These are phyloP conservation scores for Odontomyia ornata DNA, from an alignment of 2,888 invertebrate species.

Conservation along the genomic window DNA sequence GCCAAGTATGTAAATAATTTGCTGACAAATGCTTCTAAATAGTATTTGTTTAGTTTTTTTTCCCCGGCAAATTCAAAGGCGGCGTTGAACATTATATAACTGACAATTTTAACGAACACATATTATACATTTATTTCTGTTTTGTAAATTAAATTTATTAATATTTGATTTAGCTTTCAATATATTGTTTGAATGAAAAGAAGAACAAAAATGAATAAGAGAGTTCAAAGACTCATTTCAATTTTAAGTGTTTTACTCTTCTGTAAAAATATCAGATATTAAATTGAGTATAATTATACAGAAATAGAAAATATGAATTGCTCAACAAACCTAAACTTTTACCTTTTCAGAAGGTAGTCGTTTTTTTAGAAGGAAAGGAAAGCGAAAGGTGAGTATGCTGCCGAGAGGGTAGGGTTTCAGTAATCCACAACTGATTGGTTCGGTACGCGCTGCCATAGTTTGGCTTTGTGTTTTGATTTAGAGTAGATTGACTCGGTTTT, in stretches of 20 bases:
- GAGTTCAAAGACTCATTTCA: neutral
- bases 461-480: no score
- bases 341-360: no score
- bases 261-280: constrained; percentile 21
- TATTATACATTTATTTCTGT: constrained; percentile 1
- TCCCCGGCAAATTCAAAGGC: neutral
- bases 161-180: neutral
- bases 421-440: no score
- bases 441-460: no score
- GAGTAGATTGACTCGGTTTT: no score
- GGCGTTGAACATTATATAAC: neutral
- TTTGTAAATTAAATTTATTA: constrained; percentile 13
- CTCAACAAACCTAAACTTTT: no score
- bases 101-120: neutral
- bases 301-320: no score
- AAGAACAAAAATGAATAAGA: neutral
- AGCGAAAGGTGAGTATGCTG: no score
- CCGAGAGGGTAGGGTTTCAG: no score
- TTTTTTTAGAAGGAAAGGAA: no score
- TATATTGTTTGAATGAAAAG: neutral
- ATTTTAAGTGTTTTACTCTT: constrained; percentile 22
- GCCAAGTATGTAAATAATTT: no score
- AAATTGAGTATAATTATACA: constrained; percentile 3
- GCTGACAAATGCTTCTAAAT: neutral
- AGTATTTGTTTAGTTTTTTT: constrained; percentile 9